Base-by-base conservation (phyloP, 2,888 invertebrate genomes). In the Cantharis rustica region DNA sequence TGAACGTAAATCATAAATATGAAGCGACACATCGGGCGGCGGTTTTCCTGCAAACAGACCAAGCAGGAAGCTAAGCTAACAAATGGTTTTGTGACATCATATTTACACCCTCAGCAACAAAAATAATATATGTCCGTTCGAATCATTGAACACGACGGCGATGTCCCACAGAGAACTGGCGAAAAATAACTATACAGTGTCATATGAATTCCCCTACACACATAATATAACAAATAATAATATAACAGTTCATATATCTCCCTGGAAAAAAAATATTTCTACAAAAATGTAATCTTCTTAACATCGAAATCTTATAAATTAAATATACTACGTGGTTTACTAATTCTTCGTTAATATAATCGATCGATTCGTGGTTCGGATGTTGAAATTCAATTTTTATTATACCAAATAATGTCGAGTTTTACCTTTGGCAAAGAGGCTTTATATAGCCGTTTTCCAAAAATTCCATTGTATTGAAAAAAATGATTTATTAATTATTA, bases 121-220 rank as follows among this genome's bases (percentile, higher is more conserved):
- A 87, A 87, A 87, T 87, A 87, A 87, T 87, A 87, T 87, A 87
- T 87, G 87, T 87, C 87, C 84, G 83, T 84, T 86, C 87, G 87
- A 87, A 87, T 87, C 87, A 87, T 87, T 87, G 87, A 86, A 82
- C 87, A 87, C 86, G 83, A 81, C 84, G 81, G 81, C 84, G 84
- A 85, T 84, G 84, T 84, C 85, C 85, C 84, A 83, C 79, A 72
- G 79, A 80, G 78, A 75, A 74, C 75, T 73, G 69, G 74, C 76
- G 74, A 75, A 79, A 79, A 81, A 80, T 85, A 84, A 84, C 85
- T 82, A 80, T 82, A 76, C 77, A 75, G 73, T 72, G 75, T 72
- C 77, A 72, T 71, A 73, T 70, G 71, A 72, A 75, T 76, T 78
- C 71, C 72, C 75, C 70, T 31, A n/a, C 26, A 75, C 73, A 74